Evolutionary conservation across 2,113 vertebrate genomes (phyloP).

Genomic region (Smithornis capensis): DNA sequence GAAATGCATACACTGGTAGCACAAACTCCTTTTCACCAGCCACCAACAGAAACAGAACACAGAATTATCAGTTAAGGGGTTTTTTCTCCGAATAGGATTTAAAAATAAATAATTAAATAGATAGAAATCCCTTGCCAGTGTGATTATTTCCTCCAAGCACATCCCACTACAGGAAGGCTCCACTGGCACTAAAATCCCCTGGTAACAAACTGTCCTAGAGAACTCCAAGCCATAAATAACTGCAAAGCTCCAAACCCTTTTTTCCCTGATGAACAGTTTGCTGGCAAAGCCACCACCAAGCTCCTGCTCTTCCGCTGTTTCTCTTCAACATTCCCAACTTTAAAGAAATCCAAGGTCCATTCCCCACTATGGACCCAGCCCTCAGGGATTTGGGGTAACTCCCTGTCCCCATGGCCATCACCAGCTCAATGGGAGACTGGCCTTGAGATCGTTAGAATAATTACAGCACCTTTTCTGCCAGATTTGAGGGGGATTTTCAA

Average conservation of each 20-base stretch:
- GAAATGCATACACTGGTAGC: background rate
- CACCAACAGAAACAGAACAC: background rate
- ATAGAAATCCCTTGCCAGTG: background rate
- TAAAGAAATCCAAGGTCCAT: background rate
- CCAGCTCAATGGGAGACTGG: background rate
- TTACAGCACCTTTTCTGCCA: background rate
- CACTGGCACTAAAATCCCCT: background rate
- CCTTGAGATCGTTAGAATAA: background rate
- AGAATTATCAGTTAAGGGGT: background rate
- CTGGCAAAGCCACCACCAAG: background rate
- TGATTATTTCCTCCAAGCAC: background rate
- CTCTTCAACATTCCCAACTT: background rate
- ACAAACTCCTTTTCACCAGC: background rate
- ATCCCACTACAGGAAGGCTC: background rate
- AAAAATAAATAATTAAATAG: background rate
- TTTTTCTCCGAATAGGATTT: background rate
- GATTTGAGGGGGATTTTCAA: background rate
- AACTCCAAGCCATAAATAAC: conserved; percentile 8
- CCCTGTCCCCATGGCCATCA: background rate
- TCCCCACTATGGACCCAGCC: background rate
- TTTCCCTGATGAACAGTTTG: background rate
- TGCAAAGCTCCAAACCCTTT: background rate
- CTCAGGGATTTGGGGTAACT: background rate
- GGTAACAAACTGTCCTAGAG: background rate
- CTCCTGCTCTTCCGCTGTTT: background rate